Evolutionary conservation across 2,888 invertebrate genomes (phyloP).

Genomic region (Sphaerophoria rueppellii): DNA sequence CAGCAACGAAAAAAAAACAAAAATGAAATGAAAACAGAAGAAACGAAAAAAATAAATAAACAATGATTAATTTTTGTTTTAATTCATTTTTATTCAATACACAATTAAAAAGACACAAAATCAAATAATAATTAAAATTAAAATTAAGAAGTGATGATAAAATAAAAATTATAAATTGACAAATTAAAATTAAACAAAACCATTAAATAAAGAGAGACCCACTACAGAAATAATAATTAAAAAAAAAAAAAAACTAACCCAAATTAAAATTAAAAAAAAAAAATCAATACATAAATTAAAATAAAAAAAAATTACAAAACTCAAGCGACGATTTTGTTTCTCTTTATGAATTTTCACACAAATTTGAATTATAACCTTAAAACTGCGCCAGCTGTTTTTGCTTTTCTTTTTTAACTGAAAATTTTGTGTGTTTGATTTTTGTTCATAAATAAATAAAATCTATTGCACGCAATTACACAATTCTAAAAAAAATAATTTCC

Average conservation of each 20-base stretch:
- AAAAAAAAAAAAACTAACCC: slow-evolving; percentile 35
- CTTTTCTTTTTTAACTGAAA: slow-evolving; percentile 31
- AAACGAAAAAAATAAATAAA: slow-evolving; percentile 61
- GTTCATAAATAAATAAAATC: slow-evolving; percentile 65
- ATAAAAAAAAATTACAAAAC: slow-evolving; percentile 44
- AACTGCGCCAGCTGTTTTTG: not conserved
- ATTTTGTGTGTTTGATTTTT: no score
- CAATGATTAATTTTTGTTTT: slow-evolving; percentile 58
- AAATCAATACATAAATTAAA: slow-evolving; percentile 55
- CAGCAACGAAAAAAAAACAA: slow-evolving; percentile 5
- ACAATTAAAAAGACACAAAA: slow-evolving; percentile 62
- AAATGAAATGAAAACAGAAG: slow-evolving; percentile 8
- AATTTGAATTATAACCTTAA: slow-evolving; percentile 11
- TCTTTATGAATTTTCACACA: slow-evolving; percentile 13
- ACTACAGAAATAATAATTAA: slow-evolving; percentile 38
- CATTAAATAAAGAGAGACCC: slow-evolving; percentile 58
- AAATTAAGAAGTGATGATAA: slow-evolving; percentile 62
- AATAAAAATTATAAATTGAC: slow-evolving; percentile 67
- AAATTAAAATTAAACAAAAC: slow-evolving; percentile 69
- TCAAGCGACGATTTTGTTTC: slow-evolving; percentile 19
- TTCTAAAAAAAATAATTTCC: slow-evolving; percentile 66
- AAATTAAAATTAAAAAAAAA: slow-evolving; percentile 63
- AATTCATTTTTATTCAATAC: slow-evolving; percentile 66
- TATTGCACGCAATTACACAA: slow-evolving; percentile 69
- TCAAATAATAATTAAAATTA: slow-evolving; percentile 54